Evolutionary conservation across 2,797 vertebrate species (phyloP).

Genomic region (Borostomias antarcticus): DNA sequence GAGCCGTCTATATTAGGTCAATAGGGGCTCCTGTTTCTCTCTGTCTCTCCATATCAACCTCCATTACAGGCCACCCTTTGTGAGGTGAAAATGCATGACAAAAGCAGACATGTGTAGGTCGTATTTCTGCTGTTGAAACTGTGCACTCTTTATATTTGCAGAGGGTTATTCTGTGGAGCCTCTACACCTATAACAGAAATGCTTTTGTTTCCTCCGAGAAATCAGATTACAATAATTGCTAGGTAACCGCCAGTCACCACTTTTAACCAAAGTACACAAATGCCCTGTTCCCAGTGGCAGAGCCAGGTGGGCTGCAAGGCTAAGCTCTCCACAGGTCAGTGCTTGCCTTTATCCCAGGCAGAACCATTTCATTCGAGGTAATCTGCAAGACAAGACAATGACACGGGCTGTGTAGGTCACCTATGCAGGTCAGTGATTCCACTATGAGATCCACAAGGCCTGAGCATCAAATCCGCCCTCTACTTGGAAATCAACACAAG

Average conservation of each 20-base stretch:
- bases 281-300: conserved; percentile 15
- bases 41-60: neutral
- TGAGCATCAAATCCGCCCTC: conserved; percentile 9
- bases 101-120: neutral
- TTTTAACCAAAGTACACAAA: conserved; percentile 8
- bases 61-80: neutral
- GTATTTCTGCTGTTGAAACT: neutral
- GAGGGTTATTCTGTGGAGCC: neutral
- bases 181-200: neutral
- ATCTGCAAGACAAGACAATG: conserved; percentile 52
- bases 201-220: conserved; percentile 3
- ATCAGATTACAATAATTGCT: conserved; percentile 30
- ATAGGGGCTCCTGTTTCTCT: neutral
- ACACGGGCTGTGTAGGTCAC: conserved; percentile 15
- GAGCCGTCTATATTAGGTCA: conserved; percentile 44
- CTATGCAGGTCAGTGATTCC: neutral
- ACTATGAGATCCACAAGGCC: conserved; percentile 22
- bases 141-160: neutral
- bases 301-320: conserved; percentile 29
- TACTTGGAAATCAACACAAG: neutral
- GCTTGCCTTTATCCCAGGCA: conserved; percentile 15
- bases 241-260: conserved; percentile 19
- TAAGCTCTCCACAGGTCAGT: conserved; percentile 32
- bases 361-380: conserved; percentile 42
- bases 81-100: neutral